Evolutionary conservation across 2,113 vertebrate genomes (phyloP).

Genomic region (Telmatochromis sp.): DNA sequence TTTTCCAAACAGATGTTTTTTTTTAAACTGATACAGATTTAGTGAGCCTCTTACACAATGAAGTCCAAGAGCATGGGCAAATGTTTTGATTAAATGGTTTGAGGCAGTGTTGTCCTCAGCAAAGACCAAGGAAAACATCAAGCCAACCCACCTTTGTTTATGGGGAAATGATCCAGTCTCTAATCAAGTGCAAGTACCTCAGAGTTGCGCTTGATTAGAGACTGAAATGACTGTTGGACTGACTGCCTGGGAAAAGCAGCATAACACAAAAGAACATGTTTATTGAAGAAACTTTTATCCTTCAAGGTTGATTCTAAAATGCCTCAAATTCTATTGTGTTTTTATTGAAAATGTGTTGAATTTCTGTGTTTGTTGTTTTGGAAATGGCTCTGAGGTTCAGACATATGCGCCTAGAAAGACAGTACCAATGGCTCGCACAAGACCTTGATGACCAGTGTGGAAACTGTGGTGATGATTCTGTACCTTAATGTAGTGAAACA

Average conservation of each 20-base stretch:
- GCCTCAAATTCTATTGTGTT: not conserved
- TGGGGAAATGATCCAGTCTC: not conserved
- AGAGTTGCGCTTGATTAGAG: not conserved
- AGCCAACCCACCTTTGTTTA: not conserved
- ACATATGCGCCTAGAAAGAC: not conserved
- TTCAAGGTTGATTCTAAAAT: not conserved
- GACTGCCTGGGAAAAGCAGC: not conserved
- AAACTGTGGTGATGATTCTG: not conserved
- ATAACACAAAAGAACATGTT: not conserved
- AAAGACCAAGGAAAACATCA: not conserved
- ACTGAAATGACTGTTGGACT: not conserved
- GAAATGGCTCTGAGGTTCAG: not conserved
- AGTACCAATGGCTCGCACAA: not conserved
- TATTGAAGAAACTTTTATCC: not conserved
- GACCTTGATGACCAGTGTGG: fast-evolving
- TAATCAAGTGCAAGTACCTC: not conserved
- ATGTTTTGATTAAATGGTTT: not conserved
- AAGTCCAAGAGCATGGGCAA: not conserved
- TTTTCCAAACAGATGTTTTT: not conserved
- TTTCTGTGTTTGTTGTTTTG: not conserved
- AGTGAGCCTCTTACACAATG: not conserved
- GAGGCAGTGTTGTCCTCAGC: not conserved
- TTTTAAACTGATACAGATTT: not conserved
- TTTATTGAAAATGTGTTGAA: not conserved
- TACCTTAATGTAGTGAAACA: not conserved